A percentile compares a stretch with the other conserved stretches of the same genome.
phyloP scores from a whole-genome alignment of 30 jellyfish, hydroid and myxozoan species.

The Chrysaora quinquecirrha region DNA sequence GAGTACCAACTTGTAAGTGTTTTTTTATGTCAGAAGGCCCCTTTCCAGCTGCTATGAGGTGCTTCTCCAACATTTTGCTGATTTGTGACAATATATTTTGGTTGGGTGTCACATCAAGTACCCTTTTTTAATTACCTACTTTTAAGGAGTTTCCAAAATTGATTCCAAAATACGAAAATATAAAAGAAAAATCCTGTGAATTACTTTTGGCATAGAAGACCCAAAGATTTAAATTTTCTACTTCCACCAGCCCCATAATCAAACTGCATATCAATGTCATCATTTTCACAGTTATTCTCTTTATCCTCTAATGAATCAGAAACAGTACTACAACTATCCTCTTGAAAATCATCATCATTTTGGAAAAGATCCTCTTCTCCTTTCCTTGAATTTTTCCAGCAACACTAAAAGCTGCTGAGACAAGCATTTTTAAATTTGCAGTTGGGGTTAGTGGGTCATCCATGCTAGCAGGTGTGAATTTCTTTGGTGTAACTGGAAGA shows the following conservation, averaged over 20 bases:
- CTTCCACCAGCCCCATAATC: conserved; percentile 22
- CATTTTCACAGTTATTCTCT: conserved; percentile 23
- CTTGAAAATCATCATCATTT: conserved; percentile 47
- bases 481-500: conserved; percentile 59
- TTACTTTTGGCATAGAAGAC: conserved; percentile 82
- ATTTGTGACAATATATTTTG: too few species aligned
- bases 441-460: conserved; percentile 93
- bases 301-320: conserved; percentile 50
- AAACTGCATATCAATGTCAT: not conserved
- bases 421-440: conserved; percentile 84
- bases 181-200: too few species aligned
- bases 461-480: conserved; percentile 1
- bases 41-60: too few species aligned
- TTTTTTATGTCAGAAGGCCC: too few species aligned
- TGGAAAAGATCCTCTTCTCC: conserved; percentile 46
- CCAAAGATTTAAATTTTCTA: conserved; percentile 80
- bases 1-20: too few species aligned
- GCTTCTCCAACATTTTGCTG: too few species aligned
- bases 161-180: too few species aligned
- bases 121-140: too few species aligned
- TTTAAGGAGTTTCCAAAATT: too few species aligned
- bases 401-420: conserved; percentile 85
- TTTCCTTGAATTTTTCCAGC: conserved; percentile 5
- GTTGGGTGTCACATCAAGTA: too few species aligned
- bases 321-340: conserved; percentile 58